A percentile compares a stretch with the other conserved stretches of the same genome.
Conservation (phyloP, 2,797 vertebrate species). For the Capromys pilorides region DNA sequence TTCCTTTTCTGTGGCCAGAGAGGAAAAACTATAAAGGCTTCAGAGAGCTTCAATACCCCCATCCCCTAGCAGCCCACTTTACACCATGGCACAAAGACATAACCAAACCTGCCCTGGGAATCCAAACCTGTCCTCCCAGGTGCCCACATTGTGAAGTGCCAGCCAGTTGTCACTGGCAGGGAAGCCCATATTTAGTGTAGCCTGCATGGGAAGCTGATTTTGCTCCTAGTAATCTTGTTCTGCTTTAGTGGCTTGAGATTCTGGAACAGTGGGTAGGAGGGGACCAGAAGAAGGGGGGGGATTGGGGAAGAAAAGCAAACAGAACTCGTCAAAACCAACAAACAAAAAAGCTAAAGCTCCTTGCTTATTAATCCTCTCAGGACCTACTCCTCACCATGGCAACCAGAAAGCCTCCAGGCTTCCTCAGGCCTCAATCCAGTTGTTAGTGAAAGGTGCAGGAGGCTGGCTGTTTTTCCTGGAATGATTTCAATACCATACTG, state of each 20-base stretch:
- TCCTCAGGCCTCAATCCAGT: constrained; percentile 24
- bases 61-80: background rate
- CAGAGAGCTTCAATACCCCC: background rate
- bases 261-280: background rate
- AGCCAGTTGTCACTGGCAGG: background rate
- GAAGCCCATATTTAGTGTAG: background rate
- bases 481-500: constrained; percentile 58
- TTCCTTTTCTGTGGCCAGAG: background rate
- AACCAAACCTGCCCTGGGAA: background rate
- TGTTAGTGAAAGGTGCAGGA: background rate
- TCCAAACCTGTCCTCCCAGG: constrained; percentile 16
- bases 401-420: constrained; percentile 73
- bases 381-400: constrained; percentile 77
- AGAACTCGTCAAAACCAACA: constrained; percentile 72
- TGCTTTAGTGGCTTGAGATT: constrained; percentile 50
- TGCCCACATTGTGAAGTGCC: background rate
- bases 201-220: background rate
- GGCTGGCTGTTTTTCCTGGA: constrained; percentile 43
- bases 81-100: background rate
- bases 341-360: constrained; percentile 52
- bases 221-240: constrained; percentile 61
- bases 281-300: background rate
- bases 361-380: constrained; percentile 61
- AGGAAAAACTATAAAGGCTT: background rate
- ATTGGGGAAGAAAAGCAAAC: constrained; percentile 45